These are phyloP conservation scores for Plectrocnemia conspersa DNA, from an alignment of 1,140 invertebrate species.

Conservation along the genomic window DNA sequence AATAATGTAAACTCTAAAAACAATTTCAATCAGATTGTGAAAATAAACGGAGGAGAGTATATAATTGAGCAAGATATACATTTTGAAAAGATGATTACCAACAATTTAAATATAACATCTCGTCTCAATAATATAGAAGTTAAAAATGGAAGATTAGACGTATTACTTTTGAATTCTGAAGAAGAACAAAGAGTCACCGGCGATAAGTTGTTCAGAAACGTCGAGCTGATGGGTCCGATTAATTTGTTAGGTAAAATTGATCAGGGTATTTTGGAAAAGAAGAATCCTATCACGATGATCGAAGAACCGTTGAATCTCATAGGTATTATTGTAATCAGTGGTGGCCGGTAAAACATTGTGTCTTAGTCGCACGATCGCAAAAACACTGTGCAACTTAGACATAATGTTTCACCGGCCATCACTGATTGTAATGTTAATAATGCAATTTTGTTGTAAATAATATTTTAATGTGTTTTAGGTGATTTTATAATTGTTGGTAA, in stretches of 20 bases:
- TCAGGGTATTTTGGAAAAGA: conserved; percentile 36
- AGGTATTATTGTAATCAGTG: conserved; percentile 38
- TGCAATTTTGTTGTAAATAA: too few species aligned
- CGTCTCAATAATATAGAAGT: conserved; percentile 38
- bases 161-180: conserved; percentile 37
- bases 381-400: too few species aligned
- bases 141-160: conserved; percentile 36
- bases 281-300: conserved; percentile 39
- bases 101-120: conserved; percentile 35
- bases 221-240: conserved; percentile 39
- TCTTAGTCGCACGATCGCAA: too few species aligned
- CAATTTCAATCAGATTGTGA: conserved; percentile 37
- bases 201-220: conserved; percentile 39
- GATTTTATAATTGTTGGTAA: conserved; percentile 38
- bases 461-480: conserved; percentile 31
- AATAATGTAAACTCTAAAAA: conserved; percentile 26
- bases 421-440: background rate
- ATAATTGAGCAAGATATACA: conserved; percentile 37
- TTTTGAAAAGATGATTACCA: conserved; percentile 36
- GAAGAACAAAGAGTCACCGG: conserved; percentile 38
- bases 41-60: conserved; percentile 34
- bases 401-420: too few species aligned
- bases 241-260: conserved; percentile 39
- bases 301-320: conserved; percentile 33
- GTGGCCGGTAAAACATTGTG: too few species aligned